Evolutionary conservation across 2,113 vertebrate species (phyloP).

Genomic region (Lutjanus erythropterus): DNA sequence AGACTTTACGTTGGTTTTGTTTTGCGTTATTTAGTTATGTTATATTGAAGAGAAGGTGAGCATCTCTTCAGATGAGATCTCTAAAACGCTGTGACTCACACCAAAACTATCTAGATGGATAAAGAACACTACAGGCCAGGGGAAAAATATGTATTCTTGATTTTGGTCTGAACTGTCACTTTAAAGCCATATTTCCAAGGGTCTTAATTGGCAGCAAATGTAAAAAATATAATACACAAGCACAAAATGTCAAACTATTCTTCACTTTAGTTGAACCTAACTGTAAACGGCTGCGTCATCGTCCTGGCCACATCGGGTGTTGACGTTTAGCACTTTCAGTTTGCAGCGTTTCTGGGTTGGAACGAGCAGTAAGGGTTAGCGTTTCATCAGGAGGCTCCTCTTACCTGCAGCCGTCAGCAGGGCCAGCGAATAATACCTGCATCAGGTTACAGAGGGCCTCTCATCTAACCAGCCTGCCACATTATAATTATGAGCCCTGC

Average conservation of each 20-base stretch:
- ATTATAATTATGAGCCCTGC: constrained; percentile 65
- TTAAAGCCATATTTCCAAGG: no score
- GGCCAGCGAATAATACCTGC: constrained; percentile 70
- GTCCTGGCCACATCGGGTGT: constrained; percentile 1
- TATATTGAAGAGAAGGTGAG: no score
- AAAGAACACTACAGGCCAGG: no score
- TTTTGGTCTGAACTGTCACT: no score
- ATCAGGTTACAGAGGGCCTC: constrained; percentile 78
- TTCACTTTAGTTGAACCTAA: not conserved
- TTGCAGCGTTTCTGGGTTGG: constrained; percentile 66
- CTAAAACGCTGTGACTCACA: no score
- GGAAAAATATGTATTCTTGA: no score
- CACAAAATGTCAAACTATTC: not conserved
- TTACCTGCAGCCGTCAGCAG: constrained; percentile 78
- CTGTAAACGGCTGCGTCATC: constrained; percentile 29
- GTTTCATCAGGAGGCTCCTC: constrained; percentile 79
- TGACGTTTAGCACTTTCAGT: constrained; percentile 70
- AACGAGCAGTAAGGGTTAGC: constrained; percentile 53
- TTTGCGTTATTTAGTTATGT: no score
- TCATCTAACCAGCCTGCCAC: constrained; percentile 75
- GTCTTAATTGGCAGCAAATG: not conserved
- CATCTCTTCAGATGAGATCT: no score
- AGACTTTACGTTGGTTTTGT: no score
- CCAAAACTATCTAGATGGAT: no score
- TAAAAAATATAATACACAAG: not conserved